Evolutionary conservation across 1,140 invertebrate species (phyloP), one percentile per base, ranked within the genome.

Genomic region (Philotrypesis tridentata): DNA sequence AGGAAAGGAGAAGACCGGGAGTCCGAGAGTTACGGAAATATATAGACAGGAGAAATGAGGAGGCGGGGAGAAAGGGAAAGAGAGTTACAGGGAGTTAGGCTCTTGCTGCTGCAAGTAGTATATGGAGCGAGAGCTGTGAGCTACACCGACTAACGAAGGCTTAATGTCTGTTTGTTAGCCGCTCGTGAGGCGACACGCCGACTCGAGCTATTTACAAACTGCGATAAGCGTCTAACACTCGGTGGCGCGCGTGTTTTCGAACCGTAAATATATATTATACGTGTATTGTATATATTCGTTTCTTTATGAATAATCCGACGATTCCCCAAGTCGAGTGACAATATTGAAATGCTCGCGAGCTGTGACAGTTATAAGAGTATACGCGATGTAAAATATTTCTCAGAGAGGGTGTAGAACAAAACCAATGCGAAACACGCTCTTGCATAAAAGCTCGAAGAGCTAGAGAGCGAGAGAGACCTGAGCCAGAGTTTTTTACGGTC

Each of bases 401-500:
- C 4, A 21, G 48, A 43, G 40, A 6, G 48, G 48, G 48, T 55
- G 21, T 55, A 75, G 23, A 65, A 82, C 43, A 70, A 76, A 76
- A 76, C 29, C 25, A 61, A 75, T 74, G 31, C 14, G 68, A 70
- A 37, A 27, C 11, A 81, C 60, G 37, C 31, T 61, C 27, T 23
- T 67, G 71, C 25, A 67, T 33, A 80, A 65, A 63, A 43, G 29
- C 27, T 12, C n/a, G 17, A 23, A 1, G 1, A 11, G 4, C 11
- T n/a, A n/a, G n/a, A n/a, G n/a, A n/a, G n/a, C n/a, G n/a, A n/a
- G n/a, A n/a, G n/a, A n/a, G n/a, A n/a, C n/a, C n/a, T n/a, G n/a
- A n/a, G n/a, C n/a, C n/a, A n/a, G 23, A 61, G 29, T 11, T 73
- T 80, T 80, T 80, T 74, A 80, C 55, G 33, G 31, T 67, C 71